Evolutionary conservation across 2,113 vertebrate species (phyloP).

Genomic region (Electrona antarctica): DNA sequence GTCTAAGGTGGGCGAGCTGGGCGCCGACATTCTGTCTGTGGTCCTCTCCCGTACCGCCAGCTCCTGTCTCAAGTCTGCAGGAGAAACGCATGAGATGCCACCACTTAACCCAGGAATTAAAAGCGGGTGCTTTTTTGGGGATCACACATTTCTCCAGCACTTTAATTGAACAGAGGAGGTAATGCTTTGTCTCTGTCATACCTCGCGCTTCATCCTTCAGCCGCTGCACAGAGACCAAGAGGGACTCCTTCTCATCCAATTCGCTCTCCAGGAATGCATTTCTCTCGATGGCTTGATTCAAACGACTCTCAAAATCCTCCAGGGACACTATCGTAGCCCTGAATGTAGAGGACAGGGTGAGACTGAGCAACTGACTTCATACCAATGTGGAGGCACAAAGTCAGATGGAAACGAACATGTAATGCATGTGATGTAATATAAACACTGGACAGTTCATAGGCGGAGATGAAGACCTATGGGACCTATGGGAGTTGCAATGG

Average conservation of each 20-base stretch:
- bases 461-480: neutral
- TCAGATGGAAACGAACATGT: too few relatives aligned
- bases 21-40: conserved; percentile 93
- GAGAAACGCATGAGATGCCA: neutral
- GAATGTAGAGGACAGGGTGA: conserved; percentile 35
- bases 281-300: conserved; percentile 98
- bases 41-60: conserved; percentile 93
- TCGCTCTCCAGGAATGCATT: conserved; percentile 99
- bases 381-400: neutral
- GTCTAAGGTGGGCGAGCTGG: conserved; percentile 94
- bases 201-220: conserved; percentile 98
- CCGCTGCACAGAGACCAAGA: conserved; percentile 95
- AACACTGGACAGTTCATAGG: neutral
- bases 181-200: conserved; percentile 50
- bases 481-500: neutral
- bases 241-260: conserved; percentile 96
- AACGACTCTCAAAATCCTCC: conserved; percentile 96
- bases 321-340: conserved; percentile 98
- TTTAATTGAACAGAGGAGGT: neutral
- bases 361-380: neutral
- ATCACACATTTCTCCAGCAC: too few relatives aligned
- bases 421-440: neutral
- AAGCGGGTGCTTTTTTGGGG: too few relatives aligned
- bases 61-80: conserved; percentile 92
- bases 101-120: neutral